Evolutionary conservation across 1,140 invertebrate species (phyloP), one percentile per base, ranked within the genome.

Genomic region (Cotesia typhae): DNA sequence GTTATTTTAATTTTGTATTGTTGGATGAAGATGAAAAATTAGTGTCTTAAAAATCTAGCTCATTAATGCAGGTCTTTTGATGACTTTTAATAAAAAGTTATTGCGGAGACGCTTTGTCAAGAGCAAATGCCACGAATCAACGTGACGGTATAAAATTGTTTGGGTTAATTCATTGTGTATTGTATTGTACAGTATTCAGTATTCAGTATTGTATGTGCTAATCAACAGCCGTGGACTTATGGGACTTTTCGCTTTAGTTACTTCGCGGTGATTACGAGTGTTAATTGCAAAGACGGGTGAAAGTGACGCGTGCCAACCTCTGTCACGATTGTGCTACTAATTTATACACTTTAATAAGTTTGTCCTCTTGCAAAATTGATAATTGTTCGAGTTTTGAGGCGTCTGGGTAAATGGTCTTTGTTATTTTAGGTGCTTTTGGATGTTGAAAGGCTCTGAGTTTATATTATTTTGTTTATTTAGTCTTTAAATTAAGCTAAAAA

Each of bases 271-370:
- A 53, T 77, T 75, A 77, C 74, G 71, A 67, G 73, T 63, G 73
- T 70, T 75, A 77, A 77, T 77, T 77, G 73, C 55, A 28, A 17
- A 69, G 65, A 71, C 68, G 68, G 59, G 75, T 77, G 75, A 77
- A 77, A 77, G 75, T 75, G 75, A 73, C 73, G 71, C 75, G 73
- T 69, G 72, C 71, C 63, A 64, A 63, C 5, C 36, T 41, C 61
- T 64, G 69, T 74, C 72, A 66, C 67, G 72, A 74, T 74, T 74
- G 28, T 70, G 67, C 35, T 61, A 36, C 57, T 20, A 70, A 61
- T 64, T 71, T 41, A 36, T 38, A 20, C 59, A 52, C 65, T 59
- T 17, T 20, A 59, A 59, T 20, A 28, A 20, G 41, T 47, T 47
- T 47, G 10, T 47, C 2, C 41, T 47, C 5, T 55, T 55, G 53